Evolutionary conservation across 2,113 vertebrate genomes (phyloP).

Genomic region (Datnioides undecimradiatus): DNA sequence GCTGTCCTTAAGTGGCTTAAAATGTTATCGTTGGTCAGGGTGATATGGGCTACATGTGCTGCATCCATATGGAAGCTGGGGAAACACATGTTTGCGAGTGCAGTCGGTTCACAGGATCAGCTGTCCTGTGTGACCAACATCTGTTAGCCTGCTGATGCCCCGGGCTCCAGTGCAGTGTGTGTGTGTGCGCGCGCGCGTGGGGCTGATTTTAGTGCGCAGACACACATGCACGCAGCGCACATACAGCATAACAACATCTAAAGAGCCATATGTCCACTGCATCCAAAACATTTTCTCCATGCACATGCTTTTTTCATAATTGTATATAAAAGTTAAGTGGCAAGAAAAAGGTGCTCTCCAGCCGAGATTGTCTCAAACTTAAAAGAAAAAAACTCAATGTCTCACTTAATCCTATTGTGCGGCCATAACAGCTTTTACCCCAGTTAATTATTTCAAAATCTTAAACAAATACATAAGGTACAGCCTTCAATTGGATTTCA

Average conservation of each 20-base stretch:
- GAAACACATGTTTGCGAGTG: slow-evolving; percentile 72
- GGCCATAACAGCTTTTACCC: slow-evolving; percentile 82
- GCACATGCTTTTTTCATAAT: slow-evolving; percentile 65
- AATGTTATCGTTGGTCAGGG: slow-evolving; percentile 51
- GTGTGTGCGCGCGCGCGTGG: slow-evolving; percentile 16
- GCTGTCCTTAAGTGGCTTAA: slow-evolving; percentile 24
- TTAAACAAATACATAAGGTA: slow-evolving; percentile 86
- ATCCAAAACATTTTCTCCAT: slow-evolving; percentile 54
- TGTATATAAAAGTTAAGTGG: slow-evolving; percentile 70
- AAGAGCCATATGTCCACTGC: slow-evolving; percentile 56
- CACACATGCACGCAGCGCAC: slow-evolving; percentile 45
- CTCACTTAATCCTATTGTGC: slow-evolving; percentile 77
- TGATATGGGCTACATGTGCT: slow-evolving; percentile 63
- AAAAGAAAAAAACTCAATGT: slow-evolving; percentile 66
- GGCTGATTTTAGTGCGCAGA: slow-evolving; percentile 39
- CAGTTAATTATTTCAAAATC: slow-evolving; percentile 87
- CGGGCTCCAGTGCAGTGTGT: slow-evolving; percentile 46
- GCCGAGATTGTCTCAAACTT: slow-evolving; percentile 61
- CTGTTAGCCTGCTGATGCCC: slow-evolving; percentile 72
- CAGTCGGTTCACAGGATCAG: slow-evolving; percentile 75
- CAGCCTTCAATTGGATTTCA: slow-evolving; percentile 85
- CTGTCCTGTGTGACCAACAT: slow-evolving; percentile 81
- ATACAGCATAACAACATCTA: slow-evolving; percentile 46
- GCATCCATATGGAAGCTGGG: slow-evolving; percentile 74
- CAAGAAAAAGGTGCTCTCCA: slow-evolving; percentile 65